phyloP scores from a whole-genome alignment of 64 coral and sea anemone species.

The Pocillopora damicornis region DNA sequence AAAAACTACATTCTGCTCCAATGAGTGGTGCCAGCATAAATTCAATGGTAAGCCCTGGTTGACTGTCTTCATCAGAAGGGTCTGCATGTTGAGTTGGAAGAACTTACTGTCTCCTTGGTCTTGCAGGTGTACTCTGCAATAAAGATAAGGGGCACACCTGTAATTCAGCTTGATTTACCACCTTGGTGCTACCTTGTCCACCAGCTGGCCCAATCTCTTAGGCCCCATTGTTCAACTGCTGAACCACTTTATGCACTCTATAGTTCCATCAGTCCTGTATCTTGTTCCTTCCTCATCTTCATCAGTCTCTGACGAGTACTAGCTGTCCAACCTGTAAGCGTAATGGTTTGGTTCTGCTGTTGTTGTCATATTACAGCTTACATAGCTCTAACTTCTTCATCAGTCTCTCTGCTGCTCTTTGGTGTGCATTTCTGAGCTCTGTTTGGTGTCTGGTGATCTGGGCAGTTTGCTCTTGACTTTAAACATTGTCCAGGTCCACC shows the following conservation, averaged over 20 bases:
- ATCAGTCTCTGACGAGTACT: constrained; percentile 26
- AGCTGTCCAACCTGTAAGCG: neutral
- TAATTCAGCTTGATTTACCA: constrained; percentile 21
- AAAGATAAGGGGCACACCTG: constrained; percentile 23
- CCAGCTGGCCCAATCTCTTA: constrained; percentile 23
- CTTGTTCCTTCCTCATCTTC: constrained; percentile 34
- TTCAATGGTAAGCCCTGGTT: constrained; percentile 1
- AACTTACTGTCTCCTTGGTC: neutral
- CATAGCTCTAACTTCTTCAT: neutral
- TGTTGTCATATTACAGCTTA: neutral
- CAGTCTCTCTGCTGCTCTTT: constrained; percentile 17
- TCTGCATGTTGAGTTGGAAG: neutral
- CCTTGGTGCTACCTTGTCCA: constrained; percentile 5
- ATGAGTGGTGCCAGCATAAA: neutral
- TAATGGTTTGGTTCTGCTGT: neutral
- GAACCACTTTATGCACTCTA: constrained; percentile 6
- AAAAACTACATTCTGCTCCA: neutral
- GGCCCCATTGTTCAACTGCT: constrained; percentile 1
- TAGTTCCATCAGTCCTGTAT: constrained; percentile 26
- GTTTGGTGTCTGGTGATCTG: constrained; percentile 23
- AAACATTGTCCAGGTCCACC: neutral
- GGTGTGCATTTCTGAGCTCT: neutral
- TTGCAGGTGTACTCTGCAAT: neutral
- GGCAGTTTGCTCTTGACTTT: neutral
- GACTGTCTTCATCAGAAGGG: constrained; percentile 10